A percentile compares a stretch with the other conserved stretches of the same genome.
Conservation (phyloP, 2,113 vertebrate species). For the Perognathus longimembris region DNA sequence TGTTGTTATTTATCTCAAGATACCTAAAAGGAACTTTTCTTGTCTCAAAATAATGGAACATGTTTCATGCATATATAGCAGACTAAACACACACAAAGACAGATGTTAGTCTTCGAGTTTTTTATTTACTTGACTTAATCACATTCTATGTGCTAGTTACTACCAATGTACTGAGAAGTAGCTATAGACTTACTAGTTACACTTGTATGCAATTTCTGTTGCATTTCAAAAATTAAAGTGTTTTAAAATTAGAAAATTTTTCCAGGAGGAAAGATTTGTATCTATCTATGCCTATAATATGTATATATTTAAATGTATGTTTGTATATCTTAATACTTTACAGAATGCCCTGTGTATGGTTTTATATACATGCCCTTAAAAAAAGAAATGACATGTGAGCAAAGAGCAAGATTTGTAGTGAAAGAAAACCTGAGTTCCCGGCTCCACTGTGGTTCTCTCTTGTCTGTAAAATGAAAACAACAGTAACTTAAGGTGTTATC, state of each 20-base stretch:
- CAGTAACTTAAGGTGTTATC: constrained; percentile 48
- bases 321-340: constrained; percentile 25
- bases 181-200: background rate
- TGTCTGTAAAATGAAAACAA: constrained; percentile 64
- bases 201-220: background rate
- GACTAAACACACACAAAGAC: background rate
- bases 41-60: constrained; percentile 25
- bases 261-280: constrained; percentile 22
- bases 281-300: background rate
- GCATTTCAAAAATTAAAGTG: constrained; percentile 42
- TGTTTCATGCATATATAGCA: background rate
- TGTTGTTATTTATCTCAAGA: constrained; percentile 69
- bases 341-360: constrained; percentile 31
- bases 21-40: constrained; percentile 56
- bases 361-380: constrained; percentile 7
- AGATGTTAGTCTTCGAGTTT: background rate
- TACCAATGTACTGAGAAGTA: background rate
- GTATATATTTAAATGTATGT: background rate
- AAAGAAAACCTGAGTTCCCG: constrained; percentile 14
- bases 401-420: background rate
- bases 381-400: background rate
- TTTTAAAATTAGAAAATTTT: constrained; percentile 59
- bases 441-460: background rate
- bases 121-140: background rate
- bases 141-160: background rate